Evolutionary conservation across 2,888 invertebrate genomes (phyloP).

Genomic region (Prosapia bicincta): DNA sequence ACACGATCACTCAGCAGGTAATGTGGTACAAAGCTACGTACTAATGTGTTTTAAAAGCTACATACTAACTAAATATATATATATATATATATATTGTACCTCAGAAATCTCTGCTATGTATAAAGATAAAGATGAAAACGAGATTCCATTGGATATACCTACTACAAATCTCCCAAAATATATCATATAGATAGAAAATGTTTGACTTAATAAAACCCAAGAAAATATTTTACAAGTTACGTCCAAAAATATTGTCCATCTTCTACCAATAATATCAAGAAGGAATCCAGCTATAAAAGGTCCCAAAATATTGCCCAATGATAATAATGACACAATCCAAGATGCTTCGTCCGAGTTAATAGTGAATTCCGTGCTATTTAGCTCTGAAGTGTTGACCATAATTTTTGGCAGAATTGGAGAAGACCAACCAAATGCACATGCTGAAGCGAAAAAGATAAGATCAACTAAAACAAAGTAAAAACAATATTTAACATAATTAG

Average conservation of each 20-base stretch:
- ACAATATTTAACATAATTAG: too few relatives aligned
- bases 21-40: too few relatives aligned
- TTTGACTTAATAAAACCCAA: background rate
- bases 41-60: too few relatives aligned
- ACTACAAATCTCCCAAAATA: slow-evolving; percentile 14
- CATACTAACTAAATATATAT: too few relatives aligned
- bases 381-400: background rate
- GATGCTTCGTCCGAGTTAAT: slow-evolving; percentile 13
- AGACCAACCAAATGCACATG: slow-evolving; percentile 12
- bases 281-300: slow-evolving; percentile 14
- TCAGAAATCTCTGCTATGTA: slow-evolving; percentile 22
- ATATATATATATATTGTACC: too few relatives aligned
- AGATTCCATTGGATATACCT: slow-evolving; percentile 7
- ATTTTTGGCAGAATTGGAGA: slow-evolving; percentile 18
- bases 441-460: slow-evolving; percentile 1
- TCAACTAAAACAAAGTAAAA: background rate
- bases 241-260: slow-evolving; percentile 1
- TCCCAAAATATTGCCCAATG: slow-evolving; percentile 10
- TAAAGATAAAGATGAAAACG: slow-evolving; percentile 3
- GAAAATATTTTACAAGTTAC: background rate
- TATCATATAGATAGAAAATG: background rate
- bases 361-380: background rate
- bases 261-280: slow-evolving; percentile 7
- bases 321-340: slow-evolving; percentile 18
- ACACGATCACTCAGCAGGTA: too few relatives aligned